Percentiles rank a stretch among this genome's conserved stretches.
Evolutionary conservation across 2,888 invertebrate species (phyloP).

Genomic region (Tetropium fuscum): DNA sequence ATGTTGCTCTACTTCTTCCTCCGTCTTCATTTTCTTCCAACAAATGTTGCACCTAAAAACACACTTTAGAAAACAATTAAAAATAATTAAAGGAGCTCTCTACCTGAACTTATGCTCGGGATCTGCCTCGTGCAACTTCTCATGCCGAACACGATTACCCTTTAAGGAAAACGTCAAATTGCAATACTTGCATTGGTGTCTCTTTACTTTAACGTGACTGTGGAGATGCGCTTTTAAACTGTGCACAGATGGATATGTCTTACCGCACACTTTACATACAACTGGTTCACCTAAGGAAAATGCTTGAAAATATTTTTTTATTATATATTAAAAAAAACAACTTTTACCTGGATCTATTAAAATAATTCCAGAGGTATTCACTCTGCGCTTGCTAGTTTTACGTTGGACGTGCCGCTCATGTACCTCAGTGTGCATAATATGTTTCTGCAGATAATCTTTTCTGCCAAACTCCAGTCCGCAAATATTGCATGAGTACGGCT

Average conservation of each 20-base stretch:
- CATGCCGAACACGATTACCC: background rate
- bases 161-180: background rate
- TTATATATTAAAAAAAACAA: background rate
- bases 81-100: too few relatives aligned
- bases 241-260: background rate
- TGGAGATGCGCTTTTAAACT: background rate
- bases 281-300: background rate
- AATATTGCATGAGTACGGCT: background rate
- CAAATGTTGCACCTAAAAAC: conserved; percentile 16
- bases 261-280: conserved; percentile 1
- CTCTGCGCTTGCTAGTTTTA: background rate
- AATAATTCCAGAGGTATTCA: background rate
- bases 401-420: too few relatives aligned
- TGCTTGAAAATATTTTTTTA: background rate
- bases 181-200: conserved; percentile 3
- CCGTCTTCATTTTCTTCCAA: background rate
- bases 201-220: background rate
- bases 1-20: conserved; percentile 2
- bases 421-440: background rate
- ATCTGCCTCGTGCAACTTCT: conserved; percentile 6
- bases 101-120: conserved; percentile 8
- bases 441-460: conserved; percentile 2
- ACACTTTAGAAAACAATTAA: background rate
- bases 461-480: background rate
- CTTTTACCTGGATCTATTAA: background rate